Evolutionary conservation across 2,113 vertebrate genomes (phyloP).

Genomic region (Ciconia stormi): DNA sequence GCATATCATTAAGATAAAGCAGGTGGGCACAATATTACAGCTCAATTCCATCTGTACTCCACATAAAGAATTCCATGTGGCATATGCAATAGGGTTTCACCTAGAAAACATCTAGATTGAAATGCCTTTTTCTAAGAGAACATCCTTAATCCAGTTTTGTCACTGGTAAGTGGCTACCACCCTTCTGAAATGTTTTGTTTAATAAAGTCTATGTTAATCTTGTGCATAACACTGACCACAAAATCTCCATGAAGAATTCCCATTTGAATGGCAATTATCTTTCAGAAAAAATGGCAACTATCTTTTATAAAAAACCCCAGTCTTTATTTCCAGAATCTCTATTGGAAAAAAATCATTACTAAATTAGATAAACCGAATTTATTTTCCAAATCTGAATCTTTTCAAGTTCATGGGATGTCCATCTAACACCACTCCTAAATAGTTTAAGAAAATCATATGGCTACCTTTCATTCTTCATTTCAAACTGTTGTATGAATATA

Average conservation of each 20-base stretch:
- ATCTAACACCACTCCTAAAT: background rate
- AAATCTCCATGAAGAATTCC: background rate
- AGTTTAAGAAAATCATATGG: background rate
- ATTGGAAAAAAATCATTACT: background rate
- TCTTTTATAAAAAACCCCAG: background rate
- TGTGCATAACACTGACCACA: background rate
- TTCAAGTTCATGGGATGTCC: background rate
- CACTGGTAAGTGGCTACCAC: fast-evolving
- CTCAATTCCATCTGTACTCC: background rate
- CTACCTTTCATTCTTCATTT: background rate
- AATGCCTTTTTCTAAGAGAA: fast-evolving
- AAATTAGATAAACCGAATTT: background rate
- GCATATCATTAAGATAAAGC: background rate
- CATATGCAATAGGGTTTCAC: fast-evolving
- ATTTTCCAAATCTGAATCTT: background rate
- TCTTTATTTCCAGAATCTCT: background rate
- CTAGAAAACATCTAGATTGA: fast-evolving
- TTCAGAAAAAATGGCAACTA: background rate
- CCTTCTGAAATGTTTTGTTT: background rate
- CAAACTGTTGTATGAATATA: background rate
- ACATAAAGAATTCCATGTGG: too few species aligned
- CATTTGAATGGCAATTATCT: background rate
- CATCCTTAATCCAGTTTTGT: fast-evolving
- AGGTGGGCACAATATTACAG: background rate
- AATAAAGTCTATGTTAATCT: background rate